These are phyloP conservation scores for Mythimna vitellina DNA, from an alignment of 2,888 invertebrate genomes.

Conservation along the genomic window DNA sequence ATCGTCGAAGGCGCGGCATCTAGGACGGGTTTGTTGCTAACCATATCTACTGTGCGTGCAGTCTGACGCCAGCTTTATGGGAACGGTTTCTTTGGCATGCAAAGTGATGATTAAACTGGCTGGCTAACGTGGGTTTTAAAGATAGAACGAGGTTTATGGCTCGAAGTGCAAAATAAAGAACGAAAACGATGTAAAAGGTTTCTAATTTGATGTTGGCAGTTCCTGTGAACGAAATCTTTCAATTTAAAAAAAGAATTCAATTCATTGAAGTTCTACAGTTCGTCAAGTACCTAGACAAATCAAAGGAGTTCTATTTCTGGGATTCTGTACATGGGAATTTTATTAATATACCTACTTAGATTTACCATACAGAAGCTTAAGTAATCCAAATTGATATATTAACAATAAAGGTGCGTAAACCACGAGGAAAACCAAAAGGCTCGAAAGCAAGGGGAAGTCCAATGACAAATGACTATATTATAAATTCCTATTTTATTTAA, in stretches of 20 bases:
- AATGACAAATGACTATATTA: constrained; percentile 40
- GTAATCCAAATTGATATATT: constrained; percentile 7
- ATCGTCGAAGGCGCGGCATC: constrained; percentile 51
- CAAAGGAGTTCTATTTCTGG: background rate
- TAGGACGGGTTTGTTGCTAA: constrained; percentile 61
- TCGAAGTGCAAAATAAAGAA: background rate
- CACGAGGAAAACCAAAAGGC: constrained; percentile 49
- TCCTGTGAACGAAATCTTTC: background rate
- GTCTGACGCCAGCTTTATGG: constrained; percentile 39
- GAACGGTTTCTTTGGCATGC: constrained; percentile 42
- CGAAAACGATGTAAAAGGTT: background rate
- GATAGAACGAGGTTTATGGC: constrained; percentile 5
- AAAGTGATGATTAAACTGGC: constrained; percentile 20
- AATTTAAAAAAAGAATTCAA: no score
- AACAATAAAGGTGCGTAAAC: constrained; percentile 18
- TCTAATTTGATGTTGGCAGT: background rate
- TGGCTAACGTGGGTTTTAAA: constrained; percentile 15
- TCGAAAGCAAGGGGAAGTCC: constrained; percentile 53
- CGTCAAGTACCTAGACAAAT: background rate
- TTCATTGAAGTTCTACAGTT: no score
- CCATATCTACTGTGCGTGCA: constrained; percentile 19
- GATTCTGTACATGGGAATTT: background rate
- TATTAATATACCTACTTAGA: background rate
- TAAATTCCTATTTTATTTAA: constrained; percentile 45
- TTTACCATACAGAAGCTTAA: background rate